Evolutionary conservation across 2,797 vertebrate genomes (phyloP).

Genomic region (Luscinia luscinia): DNA sequence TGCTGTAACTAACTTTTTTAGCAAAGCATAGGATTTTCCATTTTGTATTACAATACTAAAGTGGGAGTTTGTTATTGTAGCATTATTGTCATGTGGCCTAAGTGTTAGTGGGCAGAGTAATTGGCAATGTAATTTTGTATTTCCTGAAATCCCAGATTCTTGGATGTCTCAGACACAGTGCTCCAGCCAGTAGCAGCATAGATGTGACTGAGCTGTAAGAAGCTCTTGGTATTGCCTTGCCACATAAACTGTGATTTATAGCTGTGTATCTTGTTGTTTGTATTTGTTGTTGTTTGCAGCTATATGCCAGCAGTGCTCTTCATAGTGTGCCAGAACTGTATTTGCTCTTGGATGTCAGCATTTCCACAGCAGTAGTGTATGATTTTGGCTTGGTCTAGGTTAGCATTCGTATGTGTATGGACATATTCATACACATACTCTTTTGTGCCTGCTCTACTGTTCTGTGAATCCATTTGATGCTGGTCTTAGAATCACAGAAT

Average conservation of each 20-base stretch:
- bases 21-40: not conserved
- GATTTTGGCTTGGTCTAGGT: not conserved
- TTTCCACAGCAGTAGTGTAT: not conserved
- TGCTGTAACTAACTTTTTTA: not conserved
- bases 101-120: not conserved
- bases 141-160: not conserved
- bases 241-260: conserved; percentile 10
- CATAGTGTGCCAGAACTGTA: not conserved
- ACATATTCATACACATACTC: not conserved
- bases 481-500: not conserved
- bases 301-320: not conserved
- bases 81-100: not conserved
- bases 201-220: not conserved
- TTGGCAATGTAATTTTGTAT: not conserved
- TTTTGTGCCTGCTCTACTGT: not conserved
- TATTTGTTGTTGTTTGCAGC: conserved; percentile 8
- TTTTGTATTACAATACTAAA: not conserved
- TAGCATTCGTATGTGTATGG: not conserved
- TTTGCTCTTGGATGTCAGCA: not conserved
- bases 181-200: not conserved
- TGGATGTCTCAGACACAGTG: not conserved
- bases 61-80: not conserved
- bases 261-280: not conserved
- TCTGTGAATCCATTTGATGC: not conserved
- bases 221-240: not conserved